Base-by-base conservation (phyloP, 1,140 invertebrate species). In the Drosophila subpulchrella region DNA sequence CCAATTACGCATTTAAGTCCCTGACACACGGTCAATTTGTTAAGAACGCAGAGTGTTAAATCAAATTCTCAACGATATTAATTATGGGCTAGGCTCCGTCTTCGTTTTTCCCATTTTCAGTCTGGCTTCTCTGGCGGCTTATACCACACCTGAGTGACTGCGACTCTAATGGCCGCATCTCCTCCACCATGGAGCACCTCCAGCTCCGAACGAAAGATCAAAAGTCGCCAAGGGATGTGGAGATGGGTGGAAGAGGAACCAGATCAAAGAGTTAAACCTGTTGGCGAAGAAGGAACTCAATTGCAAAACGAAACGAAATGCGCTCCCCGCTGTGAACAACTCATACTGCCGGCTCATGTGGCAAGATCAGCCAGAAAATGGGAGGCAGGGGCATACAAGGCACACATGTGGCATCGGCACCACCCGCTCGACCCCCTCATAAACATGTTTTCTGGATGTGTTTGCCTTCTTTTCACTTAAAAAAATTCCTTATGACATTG, bases 111-210 rank as follows among this genome's bases (percentile, higher is more conserved):
- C 36, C n/a, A 34, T 50, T 20, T 20, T 3, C 12, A 56, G 67
- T 68, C 66, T 71, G 68, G 66, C 68, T 71, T 70, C 67, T 50
- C 66, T 66, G 34, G 30, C 13, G 15, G 47, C 46, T 44, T 59
- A 20, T 60, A 58, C 74, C 82, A 73, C 82, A 86, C 82, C 83
- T 86, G 82, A 86, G 75, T 78, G 83, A 78, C 66, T 75, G 81
- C 54, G 38, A 62, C 47, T 75, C 71, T 88, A 88, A 86, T 86
- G 76, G 79, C 79, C 82, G 82, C 81, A 86, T 86, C 78, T 86
- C 70, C 82, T 58, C 30, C 56, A 8, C 30, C 7, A 8, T 20
- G 34, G 10, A 39, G 38, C 59, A n/a, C 13, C 71, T 55, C 24
- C 72, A 11, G 32, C 51, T 61, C 27, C 24, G 2, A 60, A 34